Base-by-base conservation (phyloP, 2,888 invertebrate genomes). In the Congeria kusceri region DNA sequence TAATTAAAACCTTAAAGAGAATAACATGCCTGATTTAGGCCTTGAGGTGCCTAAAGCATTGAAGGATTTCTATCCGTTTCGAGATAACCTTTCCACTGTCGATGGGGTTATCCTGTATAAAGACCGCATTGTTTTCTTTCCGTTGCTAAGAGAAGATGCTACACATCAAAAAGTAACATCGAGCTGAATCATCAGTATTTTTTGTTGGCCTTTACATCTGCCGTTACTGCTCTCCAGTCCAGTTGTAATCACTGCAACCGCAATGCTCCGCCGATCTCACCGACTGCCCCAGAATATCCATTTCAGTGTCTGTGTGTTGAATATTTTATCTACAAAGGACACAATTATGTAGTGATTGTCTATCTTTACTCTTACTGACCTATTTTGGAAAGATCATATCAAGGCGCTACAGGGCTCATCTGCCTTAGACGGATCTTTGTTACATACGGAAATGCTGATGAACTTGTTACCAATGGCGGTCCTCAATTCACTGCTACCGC, bases 321-420 rank as follows among this genome's bases (percentile, higher is more conserved):
- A 4, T 49, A 15, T 15, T 49, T 49, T 20, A 49, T 15, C 20
- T 67, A 81, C 74, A 74, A 76, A 28, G 84, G 86, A 20, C 61
- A 27, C 39, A 77, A 77, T 64, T 87, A 83, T 65, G 73, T 86
- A 20, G 84, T 86, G 25, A 65, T 85, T 9, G 87, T 87, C 9
- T 86, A 87, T 72, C n/a, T n/a, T n/a, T n/a, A n/a, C n/a, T n/a
- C n/a, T n/a, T n/a, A n/a, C n/a, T n/a, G n/a, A n/a, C n/a, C 49
- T 86, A 29, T 88, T 84, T 59, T 79, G 80, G 47, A 88, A 87
- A 83, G 85, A 84, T 86, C 83, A 84, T 18, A 84, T 85, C 15
- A 69, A 81, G 78, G 82, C 32, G 63, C 86, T 25, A n/a, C 46
- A 1, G 85, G 85, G 13, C 78, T 87, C 15, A 78, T 86, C 25